These are phyloP conservation scores for Piliocolobus tephrosceles DNA, from an alignment of 2,113 vertebrate species.

Conservation along the genomic window DNA sequence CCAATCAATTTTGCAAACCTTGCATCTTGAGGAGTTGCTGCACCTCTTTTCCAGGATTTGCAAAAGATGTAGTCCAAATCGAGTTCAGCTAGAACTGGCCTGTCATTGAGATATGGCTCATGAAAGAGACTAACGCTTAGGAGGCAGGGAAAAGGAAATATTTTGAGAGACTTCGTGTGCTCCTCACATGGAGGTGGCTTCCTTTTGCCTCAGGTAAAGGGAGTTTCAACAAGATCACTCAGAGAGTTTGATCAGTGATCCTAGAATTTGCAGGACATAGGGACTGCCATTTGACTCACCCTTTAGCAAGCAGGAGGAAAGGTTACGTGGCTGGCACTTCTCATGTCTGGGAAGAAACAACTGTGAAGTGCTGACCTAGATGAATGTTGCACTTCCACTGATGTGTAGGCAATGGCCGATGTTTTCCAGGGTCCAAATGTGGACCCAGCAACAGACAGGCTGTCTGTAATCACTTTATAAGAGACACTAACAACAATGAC, in stretches of 20 bases:
- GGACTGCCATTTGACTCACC: not conserved
- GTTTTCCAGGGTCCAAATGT: not conserved
- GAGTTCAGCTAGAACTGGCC: not conserved
- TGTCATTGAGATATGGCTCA: not conserved
- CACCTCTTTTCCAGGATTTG: not conserved
- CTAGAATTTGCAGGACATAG: not conserved
- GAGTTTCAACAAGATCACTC: not conserved
- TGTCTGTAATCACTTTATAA: not conserved
- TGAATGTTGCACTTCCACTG: not conserved
- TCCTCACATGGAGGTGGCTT: not conserved
- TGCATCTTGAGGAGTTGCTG: not conserved
- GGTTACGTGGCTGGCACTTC: not conserved
- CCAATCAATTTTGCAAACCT: not conserved
- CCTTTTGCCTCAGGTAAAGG: not conserved
- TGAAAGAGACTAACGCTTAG: not conserved
- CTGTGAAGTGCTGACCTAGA: not conserved
- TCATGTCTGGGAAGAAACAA: not conserved
- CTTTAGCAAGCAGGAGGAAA: not conserved
- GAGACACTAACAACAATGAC: not conserved
- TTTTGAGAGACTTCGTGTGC: not conserved
- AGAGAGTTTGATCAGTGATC: not conserved
- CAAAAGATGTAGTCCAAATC: not conserved
- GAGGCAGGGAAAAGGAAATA: not conserved
- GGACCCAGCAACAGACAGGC: not conserved
- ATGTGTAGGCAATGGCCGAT: not conserved